These are phyloP conservation scores for Ceriagrion tenellum DNA, from an alignment of 2,888 invertebrate species.

Conservation along the genomic window DNA sequence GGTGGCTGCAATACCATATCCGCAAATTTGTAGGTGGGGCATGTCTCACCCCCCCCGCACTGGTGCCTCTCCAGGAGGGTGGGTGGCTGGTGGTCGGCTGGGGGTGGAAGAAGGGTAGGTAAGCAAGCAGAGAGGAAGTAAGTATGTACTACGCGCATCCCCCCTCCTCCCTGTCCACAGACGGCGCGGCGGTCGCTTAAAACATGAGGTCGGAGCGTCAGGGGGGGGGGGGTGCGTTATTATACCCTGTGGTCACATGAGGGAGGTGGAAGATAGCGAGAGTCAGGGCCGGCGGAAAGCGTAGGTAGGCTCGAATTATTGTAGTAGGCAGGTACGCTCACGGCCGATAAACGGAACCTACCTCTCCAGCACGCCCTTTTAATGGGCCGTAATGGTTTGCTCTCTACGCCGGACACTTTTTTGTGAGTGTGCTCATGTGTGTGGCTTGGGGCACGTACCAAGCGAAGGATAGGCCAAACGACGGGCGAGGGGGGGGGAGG, in stretches of 20 bases:
- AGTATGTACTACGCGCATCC: background rate
- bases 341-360: too few species aligned
- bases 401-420: background rate
- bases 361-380: background rate
- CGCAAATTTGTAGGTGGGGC: conserved; percentile 15
- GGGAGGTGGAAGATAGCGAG: background rate
- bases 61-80: background rate
- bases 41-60: too few species aligned
- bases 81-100: background rate
- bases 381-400: background rate
- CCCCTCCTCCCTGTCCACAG: background rate
- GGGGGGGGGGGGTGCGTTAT: background rate
- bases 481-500: background rate
- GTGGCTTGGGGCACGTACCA: background rate
- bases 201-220: background rate
- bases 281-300: background rate
- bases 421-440: background rate
- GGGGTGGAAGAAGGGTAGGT: background rate
- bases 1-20: background rate
- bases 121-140: background rate
- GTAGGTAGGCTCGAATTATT: background rate
- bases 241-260: background rate
- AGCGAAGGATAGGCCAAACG: background rate
- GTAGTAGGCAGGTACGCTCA: background rate
- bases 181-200: background rate